These are phyloP conservation scores for Bathynomus jamesi DNA, from an alignment of 1,140 invertebrate species.

Conservation along the genomic window DNA sequence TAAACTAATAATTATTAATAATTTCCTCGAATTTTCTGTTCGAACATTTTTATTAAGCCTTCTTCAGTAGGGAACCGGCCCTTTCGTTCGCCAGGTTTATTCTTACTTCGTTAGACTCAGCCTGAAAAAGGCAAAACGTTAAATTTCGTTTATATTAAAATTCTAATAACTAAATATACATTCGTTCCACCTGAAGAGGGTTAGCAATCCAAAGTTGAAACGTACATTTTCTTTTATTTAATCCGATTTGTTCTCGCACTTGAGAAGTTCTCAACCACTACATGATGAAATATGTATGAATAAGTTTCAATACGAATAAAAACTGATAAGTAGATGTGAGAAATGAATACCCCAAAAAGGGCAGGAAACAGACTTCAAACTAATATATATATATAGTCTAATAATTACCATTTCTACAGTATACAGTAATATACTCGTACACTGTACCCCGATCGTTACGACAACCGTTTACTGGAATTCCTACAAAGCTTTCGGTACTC, in stretches of 20 bases:
- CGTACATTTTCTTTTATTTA: neutral
- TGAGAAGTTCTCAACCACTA: neutral
- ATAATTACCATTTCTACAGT: too few species aligned
- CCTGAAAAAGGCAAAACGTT: neutral
- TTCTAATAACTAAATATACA: neutral
- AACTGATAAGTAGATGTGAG: too few species aligned
- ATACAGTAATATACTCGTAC: too few species aligned
- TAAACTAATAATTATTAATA: too few species aligned
- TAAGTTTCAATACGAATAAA: neutral
- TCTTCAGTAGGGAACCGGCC: neutral
- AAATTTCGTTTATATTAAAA: neutral
- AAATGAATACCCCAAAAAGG: too few species aligned
- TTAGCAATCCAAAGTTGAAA: neutral
- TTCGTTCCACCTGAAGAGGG: neutral
- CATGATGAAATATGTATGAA: neutral
- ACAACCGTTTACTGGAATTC: too few species aligned
- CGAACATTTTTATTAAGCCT: too few species aligned
- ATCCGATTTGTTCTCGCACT: neutral
- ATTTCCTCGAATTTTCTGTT: too few species aligned
- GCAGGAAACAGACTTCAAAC: too few species aligned
- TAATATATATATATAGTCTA: too few species aligned
- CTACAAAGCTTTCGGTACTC: too few species aligned
- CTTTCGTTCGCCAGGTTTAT: neutral
- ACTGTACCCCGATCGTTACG: too few species aligned
- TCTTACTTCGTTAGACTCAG: neutral